Base-by-base conservation (phyloP, 1,140 invertebrate species). In the Ceratina australensis region DNA sequence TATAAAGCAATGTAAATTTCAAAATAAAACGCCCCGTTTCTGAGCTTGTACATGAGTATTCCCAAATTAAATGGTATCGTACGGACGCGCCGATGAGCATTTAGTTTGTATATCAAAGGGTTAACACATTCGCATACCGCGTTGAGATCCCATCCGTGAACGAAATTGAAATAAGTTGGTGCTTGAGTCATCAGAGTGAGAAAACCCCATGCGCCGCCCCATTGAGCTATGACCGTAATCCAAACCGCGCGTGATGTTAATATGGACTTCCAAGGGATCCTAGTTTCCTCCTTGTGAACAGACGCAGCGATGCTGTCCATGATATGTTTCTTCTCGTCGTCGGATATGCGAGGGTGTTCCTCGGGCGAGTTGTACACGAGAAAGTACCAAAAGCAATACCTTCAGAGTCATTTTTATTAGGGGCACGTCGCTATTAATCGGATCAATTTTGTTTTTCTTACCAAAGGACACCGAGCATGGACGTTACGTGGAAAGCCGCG, bases 181-280 rank as follows among this genome's bases (percentile, higher is more conserved):
- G 97, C 93, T 83, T 97, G 95, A 0, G 96, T 97, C 88, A 98
- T 94, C 65, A 98, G 91, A 0, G 96, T 98, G 77, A 97, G 96
- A 50, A 97, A 94, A 2, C 96, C 96, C 97, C 97, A 98, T 83
- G 96, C 95, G 60, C 95, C 94, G 15, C 96, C 95, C 93, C 96
- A 96, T 87, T 98, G 96, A 0, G 95, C 94, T 0, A 95, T 86
- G 60, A 96, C 93, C 66, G 96, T 95, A 28, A 97, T 94, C 96
- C 96, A 97, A 1, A 98, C 93, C 0, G 97, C 95, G 1, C 92
- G 77, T 1, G 96, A 97, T 0, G 93, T 95, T 0, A 97, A 82
- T 64, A 98, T 96, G 1, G 90, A 79, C 33, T 88, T 92, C 97
- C 97, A 98, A 0, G 97, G 97, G 20, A 95, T 93, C 1, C 93